Conservation (phyloP, 2,113 vertebrate species). For the Prinia subflava region DNA sequence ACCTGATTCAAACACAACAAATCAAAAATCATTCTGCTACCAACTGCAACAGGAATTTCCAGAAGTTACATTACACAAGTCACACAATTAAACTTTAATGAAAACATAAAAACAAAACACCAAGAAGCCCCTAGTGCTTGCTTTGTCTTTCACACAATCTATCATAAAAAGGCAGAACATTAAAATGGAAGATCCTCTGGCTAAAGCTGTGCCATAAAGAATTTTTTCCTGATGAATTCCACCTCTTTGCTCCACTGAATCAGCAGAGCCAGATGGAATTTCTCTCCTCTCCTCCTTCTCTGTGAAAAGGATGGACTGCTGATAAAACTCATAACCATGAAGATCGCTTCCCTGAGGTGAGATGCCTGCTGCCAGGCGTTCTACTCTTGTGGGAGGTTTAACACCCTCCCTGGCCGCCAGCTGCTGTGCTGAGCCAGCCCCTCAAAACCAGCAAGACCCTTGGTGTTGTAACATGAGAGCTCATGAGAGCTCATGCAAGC, state of each 20-base stretch:
- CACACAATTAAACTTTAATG: conserved; percentile 73
- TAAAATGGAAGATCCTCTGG: conserved; percentile 70
- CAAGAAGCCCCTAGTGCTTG: conserved; percentile 63
- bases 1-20: conserved; percentile 47
- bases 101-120: conserved; percentile 68
- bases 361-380: background rate
- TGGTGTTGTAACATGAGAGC: rapidly evolving
- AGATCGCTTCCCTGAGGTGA: background rate
- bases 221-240: conserved; percentile 74
- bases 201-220: conserved; percentile 66
- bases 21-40: conserved; percentile 70
- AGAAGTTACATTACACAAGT: conserved; percentile 79
- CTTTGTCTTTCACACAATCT: conserved; percentile 73
- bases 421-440: background rate
- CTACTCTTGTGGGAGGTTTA: background rate
- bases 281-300: conserved; percentile 13
- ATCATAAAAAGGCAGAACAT: conserved; percentile 61
- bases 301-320: conserved; percentile 17
- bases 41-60: conserved; percentile 71
- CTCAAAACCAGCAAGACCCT: background rate
- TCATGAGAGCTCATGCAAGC: background rate
- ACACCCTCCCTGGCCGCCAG: background rate
- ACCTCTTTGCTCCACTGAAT: conserved; percentile 62
- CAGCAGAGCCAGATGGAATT: conserved; percentile 53
- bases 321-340: conserved; percentile 33